A percentile compares a stretch with the other conserved stretches of the same genome.
Conservation (phyloP, 2,888 invertebrate genomes). For the Polymixis flavicincta region DNA sequence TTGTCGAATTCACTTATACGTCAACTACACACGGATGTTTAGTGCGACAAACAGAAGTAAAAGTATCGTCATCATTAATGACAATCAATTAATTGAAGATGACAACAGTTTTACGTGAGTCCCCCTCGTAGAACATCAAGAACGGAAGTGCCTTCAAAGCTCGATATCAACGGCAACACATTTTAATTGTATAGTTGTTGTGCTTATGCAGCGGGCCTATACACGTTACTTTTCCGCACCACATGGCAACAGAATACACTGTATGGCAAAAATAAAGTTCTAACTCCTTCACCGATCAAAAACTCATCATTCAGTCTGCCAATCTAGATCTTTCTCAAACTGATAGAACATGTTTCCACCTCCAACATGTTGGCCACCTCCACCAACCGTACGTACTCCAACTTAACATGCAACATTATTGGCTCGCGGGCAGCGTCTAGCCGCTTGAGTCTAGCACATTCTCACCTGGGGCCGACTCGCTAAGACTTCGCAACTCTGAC, state of each 20-base stretch:
- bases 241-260: neutral
- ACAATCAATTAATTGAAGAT: neutral
- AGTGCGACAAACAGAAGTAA: constrained; percentile 9
- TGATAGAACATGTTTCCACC: neutral
- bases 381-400: constrained; percentile 65
- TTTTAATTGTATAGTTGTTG: neutral
- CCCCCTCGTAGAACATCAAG: neutral
- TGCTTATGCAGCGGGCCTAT: neutral
- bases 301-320: too few species aligned
- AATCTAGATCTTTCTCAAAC: neutral
- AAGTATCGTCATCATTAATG: neutral
- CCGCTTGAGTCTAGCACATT: constrained; percentile 90
- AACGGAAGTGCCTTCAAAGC: neutral
- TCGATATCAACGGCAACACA: neutral
- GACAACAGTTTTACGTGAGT: neutral
- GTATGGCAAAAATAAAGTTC: neutral
- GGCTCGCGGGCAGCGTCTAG: constrained; percentile 87
- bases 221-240: neutral
- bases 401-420: constrained; percentile 82
- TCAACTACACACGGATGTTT: constrained; percentile 71
- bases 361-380: constrained; percentile 46
- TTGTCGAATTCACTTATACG: constrained; percentile 87
- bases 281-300: neutral
- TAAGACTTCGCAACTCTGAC: constrained; percentile 90
- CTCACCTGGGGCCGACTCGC: constrained; percentile 89